These are phyloP conservation scores for Corvus moneduloides DNA, from an alignment of 2,113 vertebrate species.

Conservation along the genomic window DNA sequence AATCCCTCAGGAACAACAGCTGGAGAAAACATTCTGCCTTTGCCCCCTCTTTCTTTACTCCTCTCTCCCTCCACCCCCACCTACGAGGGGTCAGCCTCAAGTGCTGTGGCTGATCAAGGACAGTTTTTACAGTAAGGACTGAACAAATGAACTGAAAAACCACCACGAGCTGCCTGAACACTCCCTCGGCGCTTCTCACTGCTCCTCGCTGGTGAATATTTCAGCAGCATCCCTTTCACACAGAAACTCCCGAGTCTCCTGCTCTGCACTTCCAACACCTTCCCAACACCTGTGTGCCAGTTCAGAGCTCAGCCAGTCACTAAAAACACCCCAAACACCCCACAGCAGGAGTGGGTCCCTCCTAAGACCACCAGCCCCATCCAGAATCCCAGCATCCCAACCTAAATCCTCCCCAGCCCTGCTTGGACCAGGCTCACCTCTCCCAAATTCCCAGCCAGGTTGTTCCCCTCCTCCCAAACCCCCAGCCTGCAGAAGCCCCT, in stretches of 20 bases:
- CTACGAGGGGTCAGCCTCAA: background rate
- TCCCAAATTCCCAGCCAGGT: background rate
- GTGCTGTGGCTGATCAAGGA: background rate
- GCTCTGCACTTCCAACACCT: background rate
- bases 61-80: background rate
- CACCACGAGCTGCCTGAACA: fast-evolving
- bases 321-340: background rate
- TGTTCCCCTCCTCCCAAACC: background rate
- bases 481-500: background rate
- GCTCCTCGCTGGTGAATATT: background rate
- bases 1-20: background rate
- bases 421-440: background rate
- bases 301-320: background rate
- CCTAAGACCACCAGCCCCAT: background rate
- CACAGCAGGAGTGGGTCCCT: background rate
- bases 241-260: background rate
- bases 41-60: background rate
- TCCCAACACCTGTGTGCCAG: background rate
- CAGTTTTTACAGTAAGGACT: background rate
- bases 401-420: background rate
- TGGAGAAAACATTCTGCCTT: background rate
- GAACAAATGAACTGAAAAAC: background rate
- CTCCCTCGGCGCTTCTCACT: fast-evolving
- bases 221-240: background rate
- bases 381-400: background rate